phyloP scores from a whole-genome alignment of 2,888 invertebrate species.

The Brachyptera putata region DNA sequence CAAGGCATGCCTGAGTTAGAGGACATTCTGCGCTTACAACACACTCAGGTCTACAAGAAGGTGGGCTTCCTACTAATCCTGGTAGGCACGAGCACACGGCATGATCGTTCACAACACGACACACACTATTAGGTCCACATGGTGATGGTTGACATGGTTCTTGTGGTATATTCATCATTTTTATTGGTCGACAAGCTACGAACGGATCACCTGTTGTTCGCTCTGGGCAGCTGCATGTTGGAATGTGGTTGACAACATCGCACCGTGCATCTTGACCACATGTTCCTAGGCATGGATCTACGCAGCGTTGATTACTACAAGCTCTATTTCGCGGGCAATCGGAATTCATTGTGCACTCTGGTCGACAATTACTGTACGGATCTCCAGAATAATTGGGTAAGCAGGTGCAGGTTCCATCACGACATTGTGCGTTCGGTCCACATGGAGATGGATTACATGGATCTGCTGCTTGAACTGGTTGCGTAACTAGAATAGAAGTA shows the following conservation, averaged over 20 bases:
- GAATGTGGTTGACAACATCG: conserved; percentile 53
- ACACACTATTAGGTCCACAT: conserved; percentile 66
- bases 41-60: conserved; percentile 32
- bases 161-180: conserved; percentile 39
- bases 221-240: conserved; percentile 54
- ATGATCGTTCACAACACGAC: conserved; percentile 54
- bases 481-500: conserved; percentile 53
- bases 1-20: conserved; percentile 31
- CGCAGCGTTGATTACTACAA: conserved; percentile 70
- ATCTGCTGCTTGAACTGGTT: conserved; percentile 47
- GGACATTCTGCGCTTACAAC: conserved; percentile 32
- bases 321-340: conserved; percentile 66
- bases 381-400: conserved; percentile 65
- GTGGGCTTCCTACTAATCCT: conserved; percentile 29
- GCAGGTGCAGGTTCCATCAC: conserved; percentile 58
- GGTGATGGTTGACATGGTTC: conserved; percentile 71
- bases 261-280: conserved; percentile 56
- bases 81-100: conserved; percentile 49
- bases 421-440: conserved; percentile 64
- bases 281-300: conserved; percentile 59
- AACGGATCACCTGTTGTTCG: conserved; percentile 50
- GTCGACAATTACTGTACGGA: conserved; percentile 65
- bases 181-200: conserved; percentile 34
- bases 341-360: conserved; percentile 70
- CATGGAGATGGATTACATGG: conserved; percentile 65